Conservation (phyloP, 2,797 vertebrate genomes). For the Iguana delicatissima region DNA sequence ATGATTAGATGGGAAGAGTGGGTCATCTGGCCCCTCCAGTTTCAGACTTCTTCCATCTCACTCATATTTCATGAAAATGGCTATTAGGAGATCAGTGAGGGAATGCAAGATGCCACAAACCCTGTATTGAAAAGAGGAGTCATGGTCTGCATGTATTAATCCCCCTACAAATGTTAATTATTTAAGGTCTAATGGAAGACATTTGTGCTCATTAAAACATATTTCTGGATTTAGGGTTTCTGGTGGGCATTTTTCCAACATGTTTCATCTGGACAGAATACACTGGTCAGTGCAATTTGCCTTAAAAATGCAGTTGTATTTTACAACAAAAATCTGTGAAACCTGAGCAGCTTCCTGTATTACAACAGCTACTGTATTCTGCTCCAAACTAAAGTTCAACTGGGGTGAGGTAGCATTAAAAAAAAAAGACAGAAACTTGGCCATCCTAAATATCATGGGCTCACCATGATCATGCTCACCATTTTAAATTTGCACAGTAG, state of each 20-base stretch:
- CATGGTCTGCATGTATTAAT: not conserved
- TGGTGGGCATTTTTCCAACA: not conserved
- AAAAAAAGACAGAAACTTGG: not conserved
- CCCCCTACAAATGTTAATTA: not conserved
- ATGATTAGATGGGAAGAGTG: conserved; percentile 9
- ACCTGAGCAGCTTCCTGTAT: not conserved
- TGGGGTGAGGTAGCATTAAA: not conserved
- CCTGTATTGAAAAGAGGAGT: not conserved
- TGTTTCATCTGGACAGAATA: not conserved
- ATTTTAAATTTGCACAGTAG: fast-evolving
- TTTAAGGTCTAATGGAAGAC: not conserved
- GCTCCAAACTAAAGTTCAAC: not conserved
- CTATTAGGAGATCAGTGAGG: not conserved
- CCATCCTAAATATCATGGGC: not conserved
- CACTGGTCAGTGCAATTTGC: not conserved
- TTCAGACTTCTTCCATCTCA: not conserved
- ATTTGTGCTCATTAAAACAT: not conserved
- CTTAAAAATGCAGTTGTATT: not conserved
- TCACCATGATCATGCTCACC: too few relatives aligned
- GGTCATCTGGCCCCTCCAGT: not conserved
- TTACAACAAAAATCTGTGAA: not conserved
- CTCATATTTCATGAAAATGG: not conserved
- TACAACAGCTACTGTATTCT: not conserved
- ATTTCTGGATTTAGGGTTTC: not conserved
- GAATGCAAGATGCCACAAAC: not conserved